Base-by-base conservation (phyloP, 2,888 invertebrate genomes). In the Ommatoiulus sabulosus region DNA sequence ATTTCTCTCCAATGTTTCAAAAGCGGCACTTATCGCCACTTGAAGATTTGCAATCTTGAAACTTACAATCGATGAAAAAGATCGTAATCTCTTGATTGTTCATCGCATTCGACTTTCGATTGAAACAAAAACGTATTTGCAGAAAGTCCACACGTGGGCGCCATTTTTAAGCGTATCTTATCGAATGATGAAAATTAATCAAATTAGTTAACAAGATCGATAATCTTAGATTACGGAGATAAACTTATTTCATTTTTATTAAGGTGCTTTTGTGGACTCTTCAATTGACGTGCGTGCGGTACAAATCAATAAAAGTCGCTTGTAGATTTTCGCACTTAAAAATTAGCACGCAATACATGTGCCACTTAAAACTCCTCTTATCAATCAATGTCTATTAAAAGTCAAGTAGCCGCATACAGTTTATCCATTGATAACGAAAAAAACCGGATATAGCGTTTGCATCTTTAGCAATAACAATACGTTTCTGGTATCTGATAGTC, bases 361-460 rank as follows among this genome's bases (percentile, higher is more conserved):
- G 72, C 24, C 72, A 72, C 72, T 72, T 72, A 24, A 72, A 24
- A 24, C 8, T n/a, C 35, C 35, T 10, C 2, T 72, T 24, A 72
- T 72, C 72, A 72, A 72, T 72, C 72, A 72, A 24, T 10, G 24
- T 72, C 24, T 35, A 2, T 72, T 24, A 72, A 24, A 72, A 72
- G 72, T 72, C 72, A 72, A 72, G 72, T 63, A 72, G 72, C n/a
- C 24, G 24, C 72, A 24, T 24, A 24, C n/a, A n/a, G n/a, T n/a
- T n/a, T 24, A 20, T 24, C 24, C 72, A 72, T 24, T 24, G 48
- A 48, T 48, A 24, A 10, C 10, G 24, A 72, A 48, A 72, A 10
- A 63, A 72, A 24, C 72, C 7, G 24, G 24, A 72, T 72, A 24
- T 72, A 24, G 24, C 24, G 24, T 24, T 4, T 57, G 57, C n/a